Evolutionary conservation across 1,140 invertebrate genomes (phyloP).

Genomic region (Hesperophylax magnus): DNA sequence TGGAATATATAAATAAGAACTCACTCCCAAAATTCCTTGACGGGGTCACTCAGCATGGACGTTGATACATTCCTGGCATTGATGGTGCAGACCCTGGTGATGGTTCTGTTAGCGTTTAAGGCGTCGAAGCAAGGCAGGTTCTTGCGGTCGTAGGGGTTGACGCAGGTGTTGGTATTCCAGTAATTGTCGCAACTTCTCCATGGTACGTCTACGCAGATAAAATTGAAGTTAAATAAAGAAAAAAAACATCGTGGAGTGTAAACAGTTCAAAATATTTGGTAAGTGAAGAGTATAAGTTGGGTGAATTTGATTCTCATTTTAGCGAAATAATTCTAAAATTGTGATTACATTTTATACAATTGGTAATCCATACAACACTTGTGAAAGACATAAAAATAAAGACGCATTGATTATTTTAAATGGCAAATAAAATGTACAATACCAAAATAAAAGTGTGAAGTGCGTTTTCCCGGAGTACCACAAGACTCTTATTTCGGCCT

Average conservation of each 20-base stretch:
- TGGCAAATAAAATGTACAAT: too few relatives aligned
- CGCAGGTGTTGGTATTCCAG: conserved; percentile 91
- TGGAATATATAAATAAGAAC: not conserved
- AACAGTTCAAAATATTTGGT: not conserved
- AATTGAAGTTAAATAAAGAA: conserved; percentile 1
- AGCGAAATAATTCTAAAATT: too few relatives aligned
- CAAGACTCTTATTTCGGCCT: too few relatives aligned
- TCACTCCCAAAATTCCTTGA: conserved; percentile 98
- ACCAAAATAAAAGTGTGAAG: too few relatives aligned
- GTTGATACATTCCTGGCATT: conserved; percentile 80
- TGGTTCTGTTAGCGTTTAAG: conserved; percentile 68
- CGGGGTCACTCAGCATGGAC: conserved; percentile 84
- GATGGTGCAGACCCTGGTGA: conserved; percentile 77
- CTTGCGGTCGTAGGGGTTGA: conserved; percentile 85
- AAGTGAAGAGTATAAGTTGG: too few relatives aligned
- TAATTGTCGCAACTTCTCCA: conserved; percentile 96
- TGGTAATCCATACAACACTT: too few relatives aligned
- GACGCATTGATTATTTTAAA: too few relatives aligned
- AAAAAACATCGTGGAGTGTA: not conserved
- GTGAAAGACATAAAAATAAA: too few relatives aligned
- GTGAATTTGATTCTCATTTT: too few relatives aligned
- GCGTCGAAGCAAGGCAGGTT: conserved; percentile 80
- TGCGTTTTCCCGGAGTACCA: too few relatives aligned
- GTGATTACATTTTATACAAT: too few relatives aligned
- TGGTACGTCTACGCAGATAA: conserved; percentile 81